Evolutionary conservation across 2,888 invertebrate genomes (phyloP).

Genomic region (Gibbula magus): DNA sequence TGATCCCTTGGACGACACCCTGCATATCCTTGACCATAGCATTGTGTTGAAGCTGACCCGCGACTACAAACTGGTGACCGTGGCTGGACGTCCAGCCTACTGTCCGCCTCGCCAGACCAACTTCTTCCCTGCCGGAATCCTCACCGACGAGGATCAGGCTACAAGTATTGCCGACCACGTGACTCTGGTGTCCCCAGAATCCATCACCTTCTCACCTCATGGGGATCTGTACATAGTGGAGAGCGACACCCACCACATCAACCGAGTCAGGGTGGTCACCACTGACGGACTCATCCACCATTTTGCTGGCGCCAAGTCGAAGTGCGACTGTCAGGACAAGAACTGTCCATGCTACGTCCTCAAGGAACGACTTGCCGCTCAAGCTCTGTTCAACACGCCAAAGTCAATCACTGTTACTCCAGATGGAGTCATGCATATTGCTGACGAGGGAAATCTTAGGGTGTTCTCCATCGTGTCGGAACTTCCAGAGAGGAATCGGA

Average conservation of each 20-base stretch:
- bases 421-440: conserved; percentile 95
- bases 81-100: conserved; percentile 95
- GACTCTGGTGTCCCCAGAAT: conserved; percentile 89
- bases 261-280: conserved; percentile 88
- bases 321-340: conserved; percentile 77
- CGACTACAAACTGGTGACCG: conserved; percentile 88
- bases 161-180: conserved; percentile 85
- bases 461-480: conserved; percentile 80
- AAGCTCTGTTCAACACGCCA: conserved; percentile 94
- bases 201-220: conserved; percentile 92
- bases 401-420: conserved; percentile 90
- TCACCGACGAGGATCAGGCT: conserved; percentile 68
- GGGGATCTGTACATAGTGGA: conserved; percentile 95
- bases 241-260: conserved; percentile 92
- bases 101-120: conserved; percentile 86
- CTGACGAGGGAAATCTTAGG: conserved; percentile 88
- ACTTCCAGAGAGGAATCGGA: conserved; percentile 61
- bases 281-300: conserved; percentile 94
- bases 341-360: conserved; percentile 92
- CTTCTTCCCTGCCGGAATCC: conserved; percentile 62
- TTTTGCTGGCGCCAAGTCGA: conserved; percentile 91
- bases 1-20: conserved; percentile 93
- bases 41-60: conserved; percentile 92
- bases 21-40: conserved; percentile 93
- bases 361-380: conserved; percentile 83